Conservation (phyloP, 2,888 invertebrate species). For the Cenopis cana region DNA sequence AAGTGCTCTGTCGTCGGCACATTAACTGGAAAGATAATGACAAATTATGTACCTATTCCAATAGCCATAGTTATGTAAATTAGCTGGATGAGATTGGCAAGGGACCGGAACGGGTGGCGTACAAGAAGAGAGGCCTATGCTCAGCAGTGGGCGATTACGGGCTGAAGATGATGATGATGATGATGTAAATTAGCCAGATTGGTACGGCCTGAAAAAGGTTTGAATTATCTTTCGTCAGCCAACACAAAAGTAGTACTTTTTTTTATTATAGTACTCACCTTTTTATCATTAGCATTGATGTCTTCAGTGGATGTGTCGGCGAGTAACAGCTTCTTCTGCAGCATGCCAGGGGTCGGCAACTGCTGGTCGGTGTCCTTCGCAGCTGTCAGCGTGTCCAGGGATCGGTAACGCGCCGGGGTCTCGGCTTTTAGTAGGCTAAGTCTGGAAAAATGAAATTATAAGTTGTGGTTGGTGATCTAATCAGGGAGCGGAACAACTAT, state of each 20-base stretch:
- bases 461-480: not conserved
- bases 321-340: conserved; percentile 54
- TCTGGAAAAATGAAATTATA: conserved; percentile 48
- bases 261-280: conserved; percentile 46
- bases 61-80: no score
- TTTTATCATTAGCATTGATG: conserved; percentile 48
- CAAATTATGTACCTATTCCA: not conserved
- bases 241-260: no score
- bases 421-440: conserved; percentile 60
- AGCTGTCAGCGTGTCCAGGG: conserved; percentile 73
- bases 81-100: no score
- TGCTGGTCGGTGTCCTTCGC: conserved; percentile 53
- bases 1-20: conserved; percentile 72
- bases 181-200: no score
- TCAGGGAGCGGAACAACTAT: no score
- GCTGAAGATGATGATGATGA: no score
- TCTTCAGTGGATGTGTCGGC: conserved; percentile 55
- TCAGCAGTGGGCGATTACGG: no score
- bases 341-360: conserved; percentile 62
- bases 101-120: no score
- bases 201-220: not conserved
- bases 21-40: conserved; percentile 51
- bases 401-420: conserved; percentile 76
- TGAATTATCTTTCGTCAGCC: not conserved
- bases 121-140: no score